Evolutionary conservation across 2,888 invertebrate genomes (phyloP).

Genomic region (Heteromyza rotundicornis): DNA sequence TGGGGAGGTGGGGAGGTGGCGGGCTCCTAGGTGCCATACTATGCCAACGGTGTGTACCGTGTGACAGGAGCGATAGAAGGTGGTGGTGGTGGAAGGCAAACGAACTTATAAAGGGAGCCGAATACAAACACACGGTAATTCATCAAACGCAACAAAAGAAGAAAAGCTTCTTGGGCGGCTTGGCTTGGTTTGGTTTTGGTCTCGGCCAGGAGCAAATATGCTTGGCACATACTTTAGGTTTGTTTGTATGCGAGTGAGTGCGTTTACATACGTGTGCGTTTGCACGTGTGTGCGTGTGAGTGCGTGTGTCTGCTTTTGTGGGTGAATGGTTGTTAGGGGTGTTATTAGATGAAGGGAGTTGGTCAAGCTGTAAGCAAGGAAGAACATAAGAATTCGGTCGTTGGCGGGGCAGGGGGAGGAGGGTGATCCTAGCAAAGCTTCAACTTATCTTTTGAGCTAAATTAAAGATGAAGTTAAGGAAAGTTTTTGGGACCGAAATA

Average conservation of each 20-base stretch:
- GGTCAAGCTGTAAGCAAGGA: constrained; percentile 7
- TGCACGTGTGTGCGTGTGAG: not conserved
- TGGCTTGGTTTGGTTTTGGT: too few species aligned
- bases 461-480: constrained; percentile 7
- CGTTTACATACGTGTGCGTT: not conserved
- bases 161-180: constrained; percentile 46
- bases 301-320: constrained; percentile 1
- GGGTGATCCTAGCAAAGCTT: not conserved
- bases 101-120: constrained; percentile 13
- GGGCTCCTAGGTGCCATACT: too few species aligned
- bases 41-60: not conserved
- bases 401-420: not conserved
- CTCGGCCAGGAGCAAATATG: not conserved
- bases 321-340: not conserved
- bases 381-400: not conserved
- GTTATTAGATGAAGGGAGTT: not conserved
- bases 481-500: too few species aligned
- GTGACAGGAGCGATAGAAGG: not conserved
- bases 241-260: not conserved
- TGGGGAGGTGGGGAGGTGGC: not conserved
- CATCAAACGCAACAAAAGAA: constrained; percentile 56
- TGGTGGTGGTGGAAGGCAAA: constrained; percentile 15
- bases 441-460: not conserved
- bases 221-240: not conserved
- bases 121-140: constrained; percentile 46